Evolutionary conservation across 2,113 vertebrate species (phyloP).

Genomic region (Rostratula benghalensis): DNA sequence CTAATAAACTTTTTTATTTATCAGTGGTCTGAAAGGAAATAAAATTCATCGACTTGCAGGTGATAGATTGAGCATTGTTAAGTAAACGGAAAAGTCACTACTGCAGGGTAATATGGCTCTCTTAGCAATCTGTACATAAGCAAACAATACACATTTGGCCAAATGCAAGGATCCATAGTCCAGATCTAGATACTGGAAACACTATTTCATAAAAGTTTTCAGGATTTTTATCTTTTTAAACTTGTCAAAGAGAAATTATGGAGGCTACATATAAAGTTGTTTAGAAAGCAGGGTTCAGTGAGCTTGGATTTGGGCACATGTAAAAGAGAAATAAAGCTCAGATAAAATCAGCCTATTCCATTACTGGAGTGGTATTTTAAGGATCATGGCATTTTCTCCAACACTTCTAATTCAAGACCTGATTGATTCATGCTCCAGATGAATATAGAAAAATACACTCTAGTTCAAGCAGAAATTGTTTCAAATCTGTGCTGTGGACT

Average conservation of each 20-base stretch:
- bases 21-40: neutral
- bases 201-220: neutral
- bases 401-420: neutral
- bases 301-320: neutral
- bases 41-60: neutral
- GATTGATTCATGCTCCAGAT: neutral
- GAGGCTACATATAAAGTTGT: neutral
- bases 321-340: neutral
- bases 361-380: neutral
- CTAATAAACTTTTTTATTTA: neutral
- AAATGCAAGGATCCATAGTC: neutral
- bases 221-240: conserved; percentile 3
- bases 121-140: neutral
- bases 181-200: neutral
- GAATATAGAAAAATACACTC: neutral
- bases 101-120: neutral
- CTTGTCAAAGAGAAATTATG: neutral
- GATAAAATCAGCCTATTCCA: neutral
- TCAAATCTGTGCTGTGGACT: neutral
- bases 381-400: neutral
- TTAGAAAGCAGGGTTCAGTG: neutral
- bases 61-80: neutral
- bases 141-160: neutral
- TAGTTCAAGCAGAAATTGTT: neutral
- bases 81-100: neutral